These are phyloP conservation scores for Eidolon dupreanum DNA, from an alignment of 2,797 vertebrate species.

Conservation along the genomic window DNA sequence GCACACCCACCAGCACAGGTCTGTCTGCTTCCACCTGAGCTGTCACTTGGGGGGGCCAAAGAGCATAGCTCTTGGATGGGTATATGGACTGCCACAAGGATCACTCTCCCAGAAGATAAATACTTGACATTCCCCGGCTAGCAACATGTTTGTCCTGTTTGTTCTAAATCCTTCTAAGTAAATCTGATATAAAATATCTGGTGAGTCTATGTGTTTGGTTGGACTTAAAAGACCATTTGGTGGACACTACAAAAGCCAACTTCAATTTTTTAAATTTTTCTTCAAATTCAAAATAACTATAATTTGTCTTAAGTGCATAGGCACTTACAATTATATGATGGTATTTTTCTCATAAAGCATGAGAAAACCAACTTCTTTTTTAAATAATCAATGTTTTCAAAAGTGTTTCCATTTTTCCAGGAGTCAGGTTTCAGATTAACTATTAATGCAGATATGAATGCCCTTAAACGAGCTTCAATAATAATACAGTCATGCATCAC, in stretches of 20 bases:
- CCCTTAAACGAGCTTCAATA: neutral
- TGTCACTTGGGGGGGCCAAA: neutral
- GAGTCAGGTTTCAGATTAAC: neutral
- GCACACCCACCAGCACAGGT: neutral
- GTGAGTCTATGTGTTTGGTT: neutral
- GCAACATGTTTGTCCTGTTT: slow-evolving; percentile 49
- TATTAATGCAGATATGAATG: neutral
- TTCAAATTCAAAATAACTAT: neutral
- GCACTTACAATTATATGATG: neutral
- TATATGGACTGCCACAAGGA: neutral
- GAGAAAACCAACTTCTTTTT: slow-evolving; percentile 16
- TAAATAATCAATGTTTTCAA: slow-evolving; percentile 37
- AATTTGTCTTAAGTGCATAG: slow-evolving; percentile 12
- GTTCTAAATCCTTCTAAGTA: slow-evolving; percentile 54
- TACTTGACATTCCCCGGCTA: neutral
- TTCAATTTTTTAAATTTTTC: slow-evolving; percentile 51
- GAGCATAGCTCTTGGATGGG: slow-evolving; percentile 17
- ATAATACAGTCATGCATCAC: neutral
- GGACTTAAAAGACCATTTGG: slow-evolving; percentile 50
- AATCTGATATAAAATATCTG: slow-evolving; percentile 40
- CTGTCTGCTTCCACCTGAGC: neutral
- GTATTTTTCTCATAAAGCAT: slow-evolving; percentile 1
- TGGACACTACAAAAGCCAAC: slow-evolving; percentile 25
- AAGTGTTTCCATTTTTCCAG: neutral
- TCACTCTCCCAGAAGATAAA: slow-evolving; percentile 1